Base-by-base conservation (phyloP, 1,140 invertebrate genomes). In the Amphibalanus amphitrite region DNA sequence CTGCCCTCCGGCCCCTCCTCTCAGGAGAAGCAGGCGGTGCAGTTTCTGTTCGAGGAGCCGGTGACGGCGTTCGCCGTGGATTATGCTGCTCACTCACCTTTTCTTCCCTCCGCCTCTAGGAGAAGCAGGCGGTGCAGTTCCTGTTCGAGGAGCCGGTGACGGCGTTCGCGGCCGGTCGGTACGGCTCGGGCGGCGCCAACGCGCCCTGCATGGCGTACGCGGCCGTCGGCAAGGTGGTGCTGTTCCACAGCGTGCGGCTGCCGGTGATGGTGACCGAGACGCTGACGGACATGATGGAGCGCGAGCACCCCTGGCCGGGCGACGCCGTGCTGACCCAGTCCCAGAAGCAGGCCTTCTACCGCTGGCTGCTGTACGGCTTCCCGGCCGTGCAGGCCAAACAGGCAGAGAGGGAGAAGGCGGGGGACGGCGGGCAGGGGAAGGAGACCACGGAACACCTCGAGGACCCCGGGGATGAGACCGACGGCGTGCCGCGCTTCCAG, bases 31-130 rank as follows among this genome's bases (percentile, higher is more conserved):
- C 84, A 88, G 72, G 85, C 84, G 38, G 85, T 90, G 0, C 79
- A 86, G 28, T 91, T 90, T 80, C 86, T 90, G 73, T 87, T 91
- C 74, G 85, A 87, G 72, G 88, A 91, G 77, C 83, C 86, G 71
- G 87, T 91, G 0, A 82, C 84, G 76, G 84, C 85, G 26, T 91
- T n/a, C n/a, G n/a, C n/a, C n/a, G n/a, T n/a, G n/a, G n/a, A n/a
- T n/a, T n/a, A n/a, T n/a, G n/a, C n/a, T n/a, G n/a, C n/a, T n/a
- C n/a, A n/a, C n/a, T n/a, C n/a, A n/a, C n/a, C n/a, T n/a, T n/a
- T n/a, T n/a, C n/a, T n/a, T n/a, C n/a, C n/a, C n/a, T n/a, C n/a
- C n/a, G n/a, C 33, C 47, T 13, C 10, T 20, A 59, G 72, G 80
- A 87, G 59, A 83, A 83, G 73, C 84, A 88, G 72, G 85, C 84